These are phyloP conservation scores for Phalera bucephala DNA, from an alignment of 2,888 invertebrate genomes.

Conservation along the genomic window DNA sequence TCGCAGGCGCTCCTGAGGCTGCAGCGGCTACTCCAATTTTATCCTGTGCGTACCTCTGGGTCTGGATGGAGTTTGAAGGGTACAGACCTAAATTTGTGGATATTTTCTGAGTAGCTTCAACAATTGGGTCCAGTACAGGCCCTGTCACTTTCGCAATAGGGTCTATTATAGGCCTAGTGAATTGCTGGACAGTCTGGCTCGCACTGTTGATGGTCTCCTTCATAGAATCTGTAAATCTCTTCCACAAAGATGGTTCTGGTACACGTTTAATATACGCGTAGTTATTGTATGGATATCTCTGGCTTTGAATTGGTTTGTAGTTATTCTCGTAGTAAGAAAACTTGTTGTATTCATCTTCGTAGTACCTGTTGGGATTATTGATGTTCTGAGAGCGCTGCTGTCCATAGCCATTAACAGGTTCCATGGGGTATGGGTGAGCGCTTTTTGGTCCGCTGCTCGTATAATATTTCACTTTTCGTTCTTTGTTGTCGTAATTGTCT, in stretches of 20 bases:
- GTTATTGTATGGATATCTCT: conserved; percentile 83
- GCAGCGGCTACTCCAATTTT: conserved; percentile 85
- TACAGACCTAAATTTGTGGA: conserved; percentile 89
- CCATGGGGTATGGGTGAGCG: conserved; percentile 83
- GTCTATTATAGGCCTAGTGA: conserved; percentile 84
- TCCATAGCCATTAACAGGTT: conserved; percentile 67
- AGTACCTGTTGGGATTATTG: conserved; percentile 69
- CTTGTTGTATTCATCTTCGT: conserved; percentile 78
- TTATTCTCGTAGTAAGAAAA: conserved; percentile 82
- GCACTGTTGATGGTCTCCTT: conserved; percentile 88
- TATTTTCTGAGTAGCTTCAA: conserved; percentile 91
- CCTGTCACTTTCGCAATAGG: conserved; percentile 83
- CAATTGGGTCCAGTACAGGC: conserved; percentile 88
- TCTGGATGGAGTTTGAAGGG: conserved; percentile 65
- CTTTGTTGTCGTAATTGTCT: conserved; percentile 54
- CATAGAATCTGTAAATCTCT: conserved; percentile 87
- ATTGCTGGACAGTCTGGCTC: conserved; percentile 86
- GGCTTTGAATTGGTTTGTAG: conserved; percentile 45
- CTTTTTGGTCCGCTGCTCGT: conserved; percentile 78
- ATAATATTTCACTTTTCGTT: conserved; percentile 76
- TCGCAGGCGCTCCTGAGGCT: conserved; percentile 82
- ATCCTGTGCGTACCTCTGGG: conserved; percentile 80
- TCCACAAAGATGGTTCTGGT: conserved; percentile 87
- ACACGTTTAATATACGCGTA: conserved; percentile 84
- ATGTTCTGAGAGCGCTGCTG: conserved; percentile 72